phyloP scores from a whole-genome alignment of 2,113 vertebrate genomes.

The Gavialis gangeticus region DNA sequence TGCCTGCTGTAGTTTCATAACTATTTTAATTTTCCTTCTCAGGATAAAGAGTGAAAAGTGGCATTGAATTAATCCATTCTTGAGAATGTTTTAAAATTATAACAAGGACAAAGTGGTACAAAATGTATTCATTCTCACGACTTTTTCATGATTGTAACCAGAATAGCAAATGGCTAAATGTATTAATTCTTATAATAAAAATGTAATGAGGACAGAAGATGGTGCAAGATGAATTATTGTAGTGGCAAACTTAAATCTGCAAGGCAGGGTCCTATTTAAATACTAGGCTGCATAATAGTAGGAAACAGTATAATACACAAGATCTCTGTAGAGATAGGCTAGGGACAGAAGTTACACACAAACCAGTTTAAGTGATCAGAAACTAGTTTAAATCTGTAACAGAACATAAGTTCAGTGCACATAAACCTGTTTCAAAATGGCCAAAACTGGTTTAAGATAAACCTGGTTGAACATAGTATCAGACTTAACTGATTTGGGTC shows the following conservation, averaged over 20 bases:
- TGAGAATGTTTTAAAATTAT: constrained; percentile 78
- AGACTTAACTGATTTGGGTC: too few species aligned
- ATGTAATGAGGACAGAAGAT: constrained; percentile 71
- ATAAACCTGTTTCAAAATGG: too few species aligned
- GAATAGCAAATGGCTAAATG: constrained; percentile 78
- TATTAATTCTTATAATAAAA: constrained; percentile 80
- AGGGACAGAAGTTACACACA: too few species aligned
- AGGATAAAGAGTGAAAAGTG: constrained; percentile 70
- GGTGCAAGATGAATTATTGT: constrained; percentile 66
- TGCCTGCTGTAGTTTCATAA: constrained; percentile 39
- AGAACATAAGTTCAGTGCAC: too few species aligned
- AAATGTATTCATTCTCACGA: constrained; percentile 78
- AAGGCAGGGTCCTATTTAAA: constrained; percentile 31
- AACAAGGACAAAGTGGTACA: constrained; percentile 75
- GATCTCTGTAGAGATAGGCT: background rate
- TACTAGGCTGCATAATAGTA: background rate
- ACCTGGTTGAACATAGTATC: too few species aligned
- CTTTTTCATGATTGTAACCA: constrained; percentile 74
- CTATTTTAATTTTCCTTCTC: constrained; percentile 68
- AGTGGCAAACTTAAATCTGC: constrained; percentile 35
- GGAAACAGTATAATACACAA: background rate
- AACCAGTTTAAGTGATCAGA: too few species aligned
- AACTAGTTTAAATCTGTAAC: too few species aligned
- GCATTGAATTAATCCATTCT: constrained; percentile 77
- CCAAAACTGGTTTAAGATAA: too few species aligned